These are phyloP conservation scores for Synchiropus splendidus DNA, from an alignment of 2,113 vertebrate species.

Conservation along the genomic window DNA sequence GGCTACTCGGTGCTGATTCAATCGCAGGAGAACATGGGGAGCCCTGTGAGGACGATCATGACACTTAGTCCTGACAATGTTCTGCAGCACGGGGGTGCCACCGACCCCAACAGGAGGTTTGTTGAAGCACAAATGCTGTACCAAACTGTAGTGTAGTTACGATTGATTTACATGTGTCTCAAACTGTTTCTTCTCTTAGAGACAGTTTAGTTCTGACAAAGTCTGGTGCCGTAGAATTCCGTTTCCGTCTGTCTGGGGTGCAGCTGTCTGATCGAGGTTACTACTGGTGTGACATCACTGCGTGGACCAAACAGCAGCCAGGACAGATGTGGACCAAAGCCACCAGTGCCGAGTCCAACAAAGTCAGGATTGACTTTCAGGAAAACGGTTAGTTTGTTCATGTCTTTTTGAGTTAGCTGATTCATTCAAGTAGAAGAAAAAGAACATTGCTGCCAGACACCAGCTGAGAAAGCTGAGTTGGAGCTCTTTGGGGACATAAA, in stretches of 20 bases:
- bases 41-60: constrained; percentile 71
- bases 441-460: too few relatives aligned
- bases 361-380: constrained; percentile 79
- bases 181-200: constrained; percentile 29
- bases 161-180: background rate
- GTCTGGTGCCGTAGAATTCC: constrained; percentile 77
- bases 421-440: too few relatives aligned
- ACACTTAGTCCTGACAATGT: constrained; percentile 80
- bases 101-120: constrained; percentile 66
- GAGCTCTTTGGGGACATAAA: too few relatives aligned
- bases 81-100: constrained; percentile 75
- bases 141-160: too few relatives aligned
- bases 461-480: too few relatives aligned
- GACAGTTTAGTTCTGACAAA: constrained; percentile 83
- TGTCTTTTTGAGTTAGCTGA: too few relatives aligned
- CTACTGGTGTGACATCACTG: constrained; percentile 84
- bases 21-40: constrained; percentile 61
- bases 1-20: constrained; percentile 83
- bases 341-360: constrained; percentile 76
- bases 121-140: too few relatives aligned
- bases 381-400: constrained; percentile 70
- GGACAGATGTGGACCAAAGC: constrained; percentile 72
- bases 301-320: constrained; percentile 77
- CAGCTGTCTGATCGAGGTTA: constrained; percentile 80
- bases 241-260: constrained; percentile 81